Conservation (phyloP, 1,140 invertebrate species). For the Drosophila murphyi region DNA sequence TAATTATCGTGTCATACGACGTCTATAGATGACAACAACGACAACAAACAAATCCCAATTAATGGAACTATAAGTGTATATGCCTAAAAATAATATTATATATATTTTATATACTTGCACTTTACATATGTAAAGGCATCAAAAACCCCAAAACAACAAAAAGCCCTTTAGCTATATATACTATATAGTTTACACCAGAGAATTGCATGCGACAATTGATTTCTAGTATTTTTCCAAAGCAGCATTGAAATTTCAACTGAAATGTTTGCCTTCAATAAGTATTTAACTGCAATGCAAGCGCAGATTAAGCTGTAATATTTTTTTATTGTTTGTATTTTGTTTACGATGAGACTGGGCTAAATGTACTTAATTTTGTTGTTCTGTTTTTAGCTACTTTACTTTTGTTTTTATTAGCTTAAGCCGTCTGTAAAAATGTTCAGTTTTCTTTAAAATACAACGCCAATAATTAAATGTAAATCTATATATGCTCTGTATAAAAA, state of each 20-base stretch:
- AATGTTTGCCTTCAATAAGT: not conserved
- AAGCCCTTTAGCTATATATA: slow-evolving; percentile 11
- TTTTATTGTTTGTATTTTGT: slow-evolving; percentile 32
- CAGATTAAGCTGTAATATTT: not conserved
- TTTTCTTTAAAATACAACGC: slow-evolving; percentile 16
- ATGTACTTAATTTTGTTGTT: slow-evolving; percentile 54
- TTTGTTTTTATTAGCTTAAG: slow-evolving; percentile 45
- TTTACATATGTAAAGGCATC: slow-evolving; percentile 49
- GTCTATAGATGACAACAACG: slow-evolving; percentile 52
- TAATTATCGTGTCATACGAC: slow-evolving; percentile 70
- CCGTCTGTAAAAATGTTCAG: slow-evolving; percentile 26
- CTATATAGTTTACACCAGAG: slow-evolving; percentile 38
- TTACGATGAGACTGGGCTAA: slow-evolving; percentile 34
- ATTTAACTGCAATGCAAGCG: slow-evolving; percentile 1
- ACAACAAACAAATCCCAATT: slow-evolving; percentile 45
- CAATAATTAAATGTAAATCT: slow-evolving; percentile 40
- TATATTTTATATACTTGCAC: slow-evolving; percentile 74
- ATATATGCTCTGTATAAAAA: slow-evolving; percentile 49
- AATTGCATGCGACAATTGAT: slow-evolving; percentile 67
- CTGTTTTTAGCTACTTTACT: not conserved
- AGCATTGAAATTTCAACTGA: not conserved
- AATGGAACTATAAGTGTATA: slow-evolving; percentile 49
- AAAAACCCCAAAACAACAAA: slow-evolving; percentile 7
- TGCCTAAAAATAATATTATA: slow-evolving; percentile 43
- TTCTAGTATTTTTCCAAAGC: slow-evolving; percentile 47